Base-by-base conservation (phyloP, 30 jellyfish, hydroid and myxozoan genomes). In the Phacellophora camtschatica region DNA sequence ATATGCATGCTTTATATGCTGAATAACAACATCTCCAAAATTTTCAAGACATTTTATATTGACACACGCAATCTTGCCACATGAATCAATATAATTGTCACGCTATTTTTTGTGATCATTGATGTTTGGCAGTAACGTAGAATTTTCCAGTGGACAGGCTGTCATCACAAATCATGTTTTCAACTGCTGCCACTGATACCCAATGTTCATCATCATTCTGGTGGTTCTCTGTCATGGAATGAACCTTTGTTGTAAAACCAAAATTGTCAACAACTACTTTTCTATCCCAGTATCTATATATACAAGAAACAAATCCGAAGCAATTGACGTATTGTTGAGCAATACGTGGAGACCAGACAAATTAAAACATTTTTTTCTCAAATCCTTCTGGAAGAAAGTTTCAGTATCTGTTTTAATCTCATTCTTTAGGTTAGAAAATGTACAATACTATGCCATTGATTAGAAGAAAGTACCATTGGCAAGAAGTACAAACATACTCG, bases 1-100 rank as follows among this genome's bases (percentile, higher is more conserved):
- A 25, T 43, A 70, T 70, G 23, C 37, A 49, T 70, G 84, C 61
- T n/a, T 27, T 22, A 70, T 70, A 39, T 70, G 84, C 31, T 70
- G 19, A 35, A n/a, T 30, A 9, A 56, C 84, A 45, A 70, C 84
- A 49, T 70, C 67, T 3, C 45, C 56, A 27, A 70, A 34, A 7
- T 20, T 13, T 28, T 70, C 27, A 13, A 70, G 48, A 34, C 84
- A 43, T 41, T 46, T 49, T 36, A 70, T 28, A 48, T 70, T 35
- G 43, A 27, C 56, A 29, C 41, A 59, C 1, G 84, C 84, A 24
- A 43, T n/a, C 13, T 62, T 27, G 25, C 84, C 84, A 70, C 70
- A 45, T 18, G 49, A 41, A 7, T 31, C 54, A 20, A 70, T 48
- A 39, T 70, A 70, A 48, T 49, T 55, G 71, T n/a, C 29, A 28